Base-by-base conservation (phyloP, 92 coral and sea anemone species). In the Porites lobata region DNA sequence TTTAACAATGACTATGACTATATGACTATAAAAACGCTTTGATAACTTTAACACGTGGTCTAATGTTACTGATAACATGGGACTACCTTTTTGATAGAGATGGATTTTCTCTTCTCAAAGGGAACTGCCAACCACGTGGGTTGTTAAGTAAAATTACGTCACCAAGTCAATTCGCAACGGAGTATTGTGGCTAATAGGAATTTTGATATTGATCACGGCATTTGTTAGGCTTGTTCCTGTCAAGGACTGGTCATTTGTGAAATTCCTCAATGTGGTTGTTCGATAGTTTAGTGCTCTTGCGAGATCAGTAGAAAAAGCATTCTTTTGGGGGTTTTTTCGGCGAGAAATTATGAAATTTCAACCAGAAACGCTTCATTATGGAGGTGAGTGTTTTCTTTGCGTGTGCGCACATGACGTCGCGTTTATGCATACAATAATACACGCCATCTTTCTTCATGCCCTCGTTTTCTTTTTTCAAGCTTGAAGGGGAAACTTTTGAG, bases 371-470 rank as follows among this genome's bases (percentile, higher is more conserved):
- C 80, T 91, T 68, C 92, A 91, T 81, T 93, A 93, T 79, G 50
- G 96, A 73, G 98, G 98, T 95, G 85, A 93, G 98, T 82, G 76
- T 80, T 91, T 85, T 76, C 95, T 90, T 91, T 97, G 99, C 99
- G 99, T 97, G 99, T 94, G 99, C 99, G 98, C 98, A 95, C 92
- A 95, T 97, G 99, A 97, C 99, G 99, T 97, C 94, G 94, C 88
- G 50, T 94, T 86, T 95, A 81, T 95, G 95, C 89, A 91, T 94
- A 91, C 93, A 92, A 94, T 95, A 94, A 95, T 98, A 94, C 95
- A 96, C 98, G 99, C 99, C 98, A 98, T 96, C 91, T 94, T 93
- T 88, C 90, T 92, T 90, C 73, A 88, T 94, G 86, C 83, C 85
- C 71, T 77, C 90, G 94, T 89, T 96, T 90, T 93, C 92, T 50